Evolutionary conservation across 2,888 invertebrate genomes (phyloP).

Genomic region (Papilio elwesi): DNA sequence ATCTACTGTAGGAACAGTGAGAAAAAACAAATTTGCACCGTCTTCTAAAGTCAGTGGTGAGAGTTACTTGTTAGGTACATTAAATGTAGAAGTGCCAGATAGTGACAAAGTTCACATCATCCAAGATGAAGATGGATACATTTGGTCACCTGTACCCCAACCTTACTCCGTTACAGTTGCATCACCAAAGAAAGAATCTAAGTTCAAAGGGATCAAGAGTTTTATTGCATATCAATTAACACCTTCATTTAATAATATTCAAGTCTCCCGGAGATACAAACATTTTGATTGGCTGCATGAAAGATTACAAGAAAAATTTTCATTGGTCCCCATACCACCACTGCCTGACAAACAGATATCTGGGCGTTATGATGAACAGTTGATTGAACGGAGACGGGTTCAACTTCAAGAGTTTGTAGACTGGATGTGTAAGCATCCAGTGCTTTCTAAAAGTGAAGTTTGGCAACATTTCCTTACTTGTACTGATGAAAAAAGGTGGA

Average conservation of each 20-base stretch:
- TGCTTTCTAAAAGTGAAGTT: constrained; percentile 94
- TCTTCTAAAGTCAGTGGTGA: constrained; percentile 96
- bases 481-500: constrained; percentile 99
- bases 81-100: constrained; percentile 88
- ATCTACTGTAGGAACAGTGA: constrained; percentile 86
- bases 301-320: constrained; percentile 96
- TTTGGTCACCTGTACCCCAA: constrained; percentile 90
- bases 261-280: constrained; percentile 97
- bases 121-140: constrained; percentile 88
- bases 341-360: constrained; percentile 99
- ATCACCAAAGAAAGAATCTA: constrained; percentile 98
- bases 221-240: constrained; percentile 98
- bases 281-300: constrained; percentile 99
- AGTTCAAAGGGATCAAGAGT: constrained; percentile 98
- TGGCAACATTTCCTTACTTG: constrained; percentile 99
- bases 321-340: constrained; percentile 97
- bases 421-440: constrained; percentile 98
- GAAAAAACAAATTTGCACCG: constrained; percentile 92
- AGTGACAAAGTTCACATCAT: constrained; percentile 89
- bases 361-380: constrained; percentile 98
- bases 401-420: constrained; percentile 98
- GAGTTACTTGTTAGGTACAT: constrained; percentile 92
- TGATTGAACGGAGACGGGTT: constrained; percentile 96
- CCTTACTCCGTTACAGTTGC: constrained; percentile 94
- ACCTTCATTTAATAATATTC: constrained; percentile 96